These are phyloP conservation scores for Bothrops jararaca DNA, from an alignment of 2,113 vertebrate genomes.

Conservation along the genomic window DNA sequence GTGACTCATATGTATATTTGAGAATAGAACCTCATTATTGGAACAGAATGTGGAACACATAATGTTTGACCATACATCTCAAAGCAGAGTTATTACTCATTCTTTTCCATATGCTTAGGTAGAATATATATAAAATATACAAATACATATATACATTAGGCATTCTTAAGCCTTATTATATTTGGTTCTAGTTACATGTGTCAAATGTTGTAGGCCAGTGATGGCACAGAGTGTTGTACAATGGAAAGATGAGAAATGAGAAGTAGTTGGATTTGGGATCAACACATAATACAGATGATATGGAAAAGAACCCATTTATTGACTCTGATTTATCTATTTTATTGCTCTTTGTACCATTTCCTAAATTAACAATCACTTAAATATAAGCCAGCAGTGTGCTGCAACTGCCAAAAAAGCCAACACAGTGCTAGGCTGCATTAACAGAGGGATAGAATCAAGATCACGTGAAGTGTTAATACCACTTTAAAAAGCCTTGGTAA, in stretches of 20 bases:
- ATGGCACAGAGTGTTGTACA: slow-evolving; percentile 59
- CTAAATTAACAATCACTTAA: not conserved
- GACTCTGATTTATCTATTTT: not conserved
- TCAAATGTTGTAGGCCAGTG: slow-evolving; percentile 65
- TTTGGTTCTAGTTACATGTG: slow-evolving; percentile 67
- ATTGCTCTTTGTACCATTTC: not conserved
- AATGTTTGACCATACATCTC: slow-evolving; percentile 69
- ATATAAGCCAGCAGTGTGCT: no score
- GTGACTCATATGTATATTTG: slow-evolving; percentile 61
- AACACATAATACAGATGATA: not conserved
- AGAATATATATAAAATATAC: slow-evolving; percentile 70
- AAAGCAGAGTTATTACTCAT: slow-evolving; percentile 69
- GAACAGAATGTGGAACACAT: slow-evolving; percentile 64
- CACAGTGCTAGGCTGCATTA: no score
- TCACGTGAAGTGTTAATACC: no score
- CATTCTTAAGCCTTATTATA: slow-evolving; percentile 70
- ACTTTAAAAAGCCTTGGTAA: no score
- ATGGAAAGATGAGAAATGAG: slow-evolving; percentile 60
- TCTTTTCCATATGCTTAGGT: slow-evolving; percentile 69
- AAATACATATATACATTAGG: slow-evolving; percentile 72
- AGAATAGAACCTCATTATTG: slow-evolving; percentile 42
- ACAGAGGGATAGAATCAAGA: no score
- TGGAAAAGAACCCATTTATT: not conserved
- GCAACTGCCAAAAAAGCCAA: no score
- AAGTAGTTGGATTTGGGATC: slow-evolving; percentile 54